Evolutionary conservation across 64 coral and sea anemone species (phyloP), one percentile per base, ranked within the genome.

Genomic region (Stylophora pistillata): DNA sequence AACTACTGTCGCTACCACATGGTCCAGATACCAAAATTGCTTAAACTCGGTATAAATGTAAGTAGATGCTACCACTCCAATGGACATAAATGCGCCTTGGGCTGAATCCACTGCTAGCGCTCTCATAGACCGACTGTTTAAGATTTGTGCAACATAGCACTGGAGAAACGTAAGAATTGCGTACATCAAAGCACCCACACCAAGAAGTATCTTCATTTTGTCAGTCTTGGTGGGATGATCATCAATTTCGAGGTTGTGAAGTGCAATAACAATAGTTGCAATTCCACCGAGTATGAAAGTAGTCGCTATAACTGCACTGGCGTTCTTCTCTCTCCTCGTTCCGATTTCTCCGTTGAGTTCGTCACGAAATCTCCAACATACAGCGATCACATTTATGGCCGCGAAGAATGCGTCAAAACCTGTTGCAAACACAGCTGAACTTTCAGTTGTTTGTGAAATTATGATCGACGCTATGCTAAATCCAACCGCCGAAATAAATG

Each of bases 311-410:
- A 84, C 80, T 53, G 32, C 53, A 28, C 60, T 62, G 27, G 80
- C 80, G 26, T 68, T 70, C 15, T 70, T 84, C 61, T 84, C 80
- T 10, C 80, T 52, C 34, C 9, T n/a, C 26, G 80, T 33, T 33
- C 80, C 80, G 53, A 84, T 70, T 23, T 84, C 80, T 4, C 80
- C 80, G 15, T 84, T 84, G 18, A 84, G 21, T 27, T 68, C 61
- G 33, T 84, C 80, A 69, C 80, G 32, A 84, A 84, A 84, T 69
- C 80, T 84, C 80, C 80, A 84, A 26, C 80, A 84, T 5, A 84
- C 80, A 15, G 80, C 80, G 3, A 84, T 20, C 20, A 84, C 80
- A 14, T 84, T 84, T 15, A 84, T 70, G 53, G 80, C 62, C 27
- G 80, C 80, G 23, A 84, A 84, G 34, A 84, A 70, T 52, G 80